Evolutionary conservation across 2,888 invertebrate species (phyloP).

Genomic region (Aethes cnicana): DNA sequence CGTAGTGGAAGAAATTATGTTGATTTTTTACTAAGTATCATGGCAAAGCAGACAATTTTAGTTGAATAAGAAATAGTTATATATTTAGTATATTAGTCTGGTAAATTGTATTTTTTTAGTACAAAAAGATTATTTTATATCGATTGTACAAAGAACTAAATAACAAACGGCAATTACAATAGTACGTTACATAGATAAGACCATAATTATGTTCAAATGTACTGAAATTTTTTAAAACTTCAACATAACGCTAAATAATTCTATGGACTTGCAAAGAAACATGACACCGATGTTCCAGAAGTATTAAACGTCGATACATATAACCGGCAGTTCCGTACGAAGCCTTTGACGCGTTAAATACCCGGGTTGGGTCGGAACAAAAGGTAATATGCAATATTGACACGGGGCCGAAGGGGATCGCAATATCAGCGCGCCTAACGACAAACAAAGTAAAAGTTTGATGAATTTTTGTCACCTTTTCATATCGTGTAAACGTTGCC

Average conservation of each 20-base stretch:
- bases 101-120: too few species aligned
- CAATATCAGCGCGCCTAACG: constrained; percentile 17
- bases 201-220: too few species aligned
- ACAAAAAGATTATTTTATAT: too few species aligned
- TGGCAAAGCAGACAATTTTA: too few species aligned
- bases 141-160: too few species aligned
- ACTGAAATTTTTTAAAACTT: not conserved
- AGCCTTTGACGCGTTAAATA: constrained; percentile 22
- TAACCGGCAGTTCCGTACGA: not conserved
- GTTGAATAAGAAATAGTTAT: too few species aligned
- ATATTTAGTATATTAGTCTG: too few species aligned
- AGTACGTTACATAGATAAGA: too few species aligned
- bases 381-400: constrained; percentile 15
- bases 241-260: not conserved
- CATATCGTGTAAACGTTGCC: not conserved
- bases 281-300: not conserved
- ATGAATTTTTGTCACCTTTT: constrained; percentile 14
- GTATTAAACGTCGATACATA: constrained; percentile 9
- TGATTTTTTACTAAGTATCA: not conserved
- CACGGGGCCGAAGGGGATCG: constrained; percentile 16
- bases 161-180: too few species aligned
- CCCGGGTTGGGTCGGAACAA: not conserved
- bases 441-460: constrained; percentile 28
- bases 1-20: not conserved
- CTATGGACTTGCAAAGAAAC: not conserved